These are phyloP conservation scores for Sepioteuthis lessoniana DNA, from an alignment of 2,888 invertebrate genomes.

Conservation along the genomic window DNA sequence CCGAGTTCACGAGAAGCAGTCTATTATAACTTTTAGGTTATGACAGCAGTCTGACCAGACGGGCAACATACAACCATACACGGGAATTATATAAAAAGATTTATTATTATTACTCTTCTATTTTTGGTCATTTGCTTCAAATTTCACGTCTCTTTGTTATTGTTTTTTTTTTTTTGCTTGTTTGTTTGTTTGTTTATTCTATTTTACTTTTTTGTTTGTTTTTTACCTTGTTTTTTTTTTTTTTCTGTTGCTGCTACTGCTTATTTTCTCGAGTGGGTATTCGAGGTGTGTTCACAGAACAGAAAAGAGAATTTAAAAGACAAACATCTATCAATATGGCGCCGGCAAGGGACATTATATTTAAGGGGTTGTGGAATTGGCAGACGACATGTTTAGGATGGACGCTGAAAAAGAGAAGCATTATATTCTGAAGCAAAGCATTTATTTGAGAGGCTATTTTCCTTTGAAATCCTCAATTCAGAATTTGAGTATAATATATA, in stretches of 20 bases:
- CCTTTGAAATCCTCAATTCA: neutral
- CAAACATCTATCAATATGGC: neutral
- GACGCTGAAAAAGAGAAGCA: neutral
- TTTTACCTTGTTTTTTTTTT: too few relatives aligned
- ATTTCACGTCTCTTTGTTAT: too few relatives aligned
- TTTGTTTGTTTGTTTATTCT: too few relatives aligned
- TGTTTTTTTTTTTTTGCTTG: too few relatives aligned
- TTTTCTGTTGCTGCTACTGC: neutral
- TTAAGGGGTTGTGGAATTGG: slow-evolving; percentile 21
- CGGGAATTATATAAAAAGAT: too few relatives aligned
- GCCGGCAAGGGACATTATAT: neutral
- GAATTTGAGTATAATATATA: neutral
- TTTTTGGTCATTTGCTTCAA: too few relatives aligned
- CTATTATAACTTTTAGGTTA: too few relatives aligned
- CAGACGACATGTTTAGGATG: neutral
- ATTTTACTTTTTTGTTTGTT: too few relatives aligned
- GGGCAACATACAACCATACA: too few relatives aligned
- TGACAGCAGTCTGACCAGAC: too few relatives aligned
- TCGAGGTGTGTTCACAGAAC: neutral
- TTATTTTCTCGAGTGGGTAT: neutral
- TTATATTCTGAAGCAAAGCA: neutral
- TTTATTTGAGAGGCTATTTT: neutral
- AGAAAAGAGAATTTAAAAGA: neutral
- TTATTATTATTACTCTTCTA: too few relatives aligned
- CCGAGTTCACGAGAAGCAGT: too few relatives aligned